These are phyloP conservation scores for Ochotona princeps DNA, from an alignment of 2,113 vertebrate species.

Conservation along the genomic window DNA sequence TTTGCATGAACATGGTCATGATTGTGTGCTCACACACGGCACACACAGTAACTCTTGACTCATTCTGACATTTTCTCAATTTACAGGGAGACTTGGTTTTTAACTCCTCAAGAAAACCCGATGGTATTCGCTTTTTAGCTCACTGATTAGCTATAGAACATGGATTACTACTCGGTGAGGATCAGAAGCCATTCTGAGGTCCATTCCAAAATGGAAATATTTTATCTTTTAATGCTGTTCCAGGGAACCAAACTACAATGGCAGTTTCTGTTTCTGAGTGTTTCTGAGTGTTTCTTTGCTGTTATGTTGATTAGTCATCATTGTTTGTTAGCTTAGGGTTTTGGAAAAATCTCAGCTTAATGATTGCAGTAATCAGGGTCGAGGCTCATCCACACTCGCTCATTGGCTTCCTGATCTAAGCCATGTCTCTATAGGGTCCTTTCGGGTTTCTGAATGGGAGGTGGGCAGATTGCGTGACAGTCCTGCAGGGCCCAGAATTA, in stretches of 20 bases:
- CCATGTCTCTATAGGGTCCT: not conserved
- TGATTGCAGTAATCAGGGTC: not conserved
- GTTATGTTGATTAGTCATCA: not conserved
- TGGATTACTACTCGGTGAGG: not conserved
- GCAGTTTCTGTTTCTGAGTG: not conserved
- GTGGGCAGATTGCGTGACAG: not conserved
- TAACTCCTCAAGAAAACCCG: too few relatives aligned
- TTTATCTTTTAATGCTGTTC: not conserved
- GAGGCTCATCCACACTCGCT: not conserved
- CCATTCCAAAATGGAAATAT: not conserved
- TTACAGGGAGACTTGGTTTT: not conserved
- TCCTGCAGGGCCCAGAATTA: too few relatives aligned
- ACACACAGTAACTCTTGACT: not conserved
- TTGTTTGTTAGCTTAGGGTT: not conserved
- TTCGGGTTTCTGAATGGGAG: not conserved
- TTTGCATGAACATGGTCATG: too few relatives aligned
- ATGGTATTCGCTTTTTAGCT: not conserved
- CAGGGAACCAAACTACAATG: not conserved
- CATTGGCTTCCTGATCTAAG: not conserved
- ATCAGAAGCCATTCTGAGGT: not conserved
- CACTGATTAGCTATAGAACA: not conserved
- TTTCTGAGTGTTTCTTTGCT: not conserved
- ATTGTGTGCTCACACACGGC: fast-evolving
- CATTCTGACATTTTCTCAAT: not conserved
- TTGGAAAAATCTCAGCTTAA: not conserved